phyloP scores from a whole-genome alignment of 2,113 vertebrate species.

The Rhadina sibilatrix region DNA sequence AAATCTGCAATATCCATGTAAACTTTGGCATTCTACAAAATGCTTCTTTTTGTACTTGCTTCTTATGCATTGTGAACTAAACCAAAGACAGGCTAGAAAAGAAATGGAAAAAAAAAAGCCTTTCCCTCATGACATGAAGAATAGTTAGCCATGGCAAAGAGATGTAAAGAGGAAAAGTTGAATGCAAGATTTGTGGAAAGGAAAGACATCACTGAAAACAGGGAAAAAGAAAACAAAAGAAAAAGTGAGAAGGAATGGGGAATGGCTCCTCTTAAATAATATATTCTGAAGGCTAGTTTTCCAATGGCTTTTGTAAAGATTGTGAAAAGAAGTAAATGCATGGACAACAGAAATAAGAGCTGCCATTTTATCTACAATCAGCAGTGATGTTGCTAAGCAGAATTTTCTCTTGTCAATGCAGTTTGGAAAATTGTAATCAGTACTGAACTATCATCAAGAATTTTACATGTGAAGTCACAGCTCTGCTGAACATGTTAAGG shows the following conservation, averaged over 20 bases:
- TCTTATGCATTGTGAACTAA: not conserved
- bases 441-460: not conserved
- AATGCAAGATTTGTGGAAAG: conserved; percentile 70
- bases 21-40: not conserved
- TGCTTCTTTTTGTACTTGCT: not conserved
- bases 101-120: not conserved
- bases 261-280: conserved; percentile 9
- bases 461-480: not conserved
- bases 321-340: not conserved
- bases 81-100: conserved; percentile 36
- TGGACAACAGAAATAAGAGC: not conserved
- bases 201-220: conserved; percentile 69
- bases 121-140: conserved; percentile 75
- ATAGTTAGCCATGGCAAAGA: conserved; percentile 69
- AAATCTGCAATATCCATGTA: not conserved
- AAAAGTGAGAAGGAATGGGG: conserved; percentile 50
- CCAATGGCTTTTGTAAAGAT: not conserved
- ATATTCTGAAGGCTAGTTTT: conserved; percentile 1
- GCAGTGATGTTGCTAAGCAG: not conserved
- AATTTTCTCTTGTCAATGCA: not conserved
- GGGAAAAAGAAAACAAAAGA: conserved; percentile 60
- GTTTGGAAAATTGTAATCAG: not conserved
- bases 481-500: not conserved
- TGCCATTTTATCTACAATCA: not conserved
- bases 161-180: conserved; percentile 65